phyloP scores from a whole-genome alignment of 2,113 vertebrate genomes.

The Lamprologus ornatipinnis region DNA sequence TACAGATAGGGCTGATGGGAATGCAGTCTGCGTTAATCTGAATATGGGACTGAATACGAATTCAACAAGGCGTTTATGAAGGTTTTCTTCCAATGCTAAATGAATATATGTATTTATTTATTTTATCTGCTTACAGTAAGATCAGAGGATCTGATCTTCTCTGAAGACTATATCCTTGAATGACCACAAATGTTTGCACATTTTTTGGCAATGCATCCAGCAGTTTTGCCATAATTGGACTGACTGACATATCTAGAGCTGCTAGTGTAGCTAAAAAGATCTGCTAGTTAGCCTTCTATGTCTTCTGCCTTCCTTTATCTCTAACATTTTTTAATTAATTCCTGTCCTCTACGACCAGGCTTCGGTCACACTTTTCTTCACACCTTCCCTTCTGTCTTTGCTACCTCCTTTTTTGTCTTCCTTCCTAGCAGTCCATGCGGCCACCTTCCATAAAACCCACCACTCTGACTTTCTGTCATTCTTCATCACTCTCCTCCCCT shows the following conservation, averaged over 20 bases:
- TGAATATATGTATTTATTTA: background rate
- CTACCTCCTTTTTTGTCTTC: background rate
- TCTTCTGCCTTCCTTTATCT: background rate
- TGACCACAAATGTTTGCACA: background rate
- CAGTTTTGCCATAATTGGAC: background rate
- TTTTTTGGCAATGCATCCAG: background rate
- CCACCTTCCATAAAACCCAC: background rate
- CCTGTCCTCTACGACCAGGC: background rate
- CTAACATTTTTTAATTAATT: background rate
- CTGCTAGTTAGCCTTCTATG: background rate
- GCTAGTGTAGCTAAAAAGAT: background rate
- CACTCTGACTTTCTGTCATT: background rate
- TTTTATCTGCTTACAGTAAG: background rate
- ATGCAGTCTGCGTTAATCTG: background rate
- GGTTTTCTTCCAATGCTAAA: background rate
- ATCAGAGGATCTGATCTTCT: background rate
- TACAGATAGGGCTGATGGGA: background rate
- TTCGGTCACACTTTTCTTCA: background rate
- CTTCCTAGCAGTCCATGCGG: background rate
- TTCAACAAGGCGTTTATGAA: background rate
- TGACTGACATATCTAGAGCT: background rate
- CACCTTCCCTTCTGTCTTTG: background rate
- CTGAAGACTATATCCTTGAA: background rate
- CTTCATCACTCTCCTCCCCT: background rate
- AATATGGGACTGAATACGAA: background rate